phyloP scores from a whole-genome alignment of 2,113 vertebrate species.

The Canis aureus region DNA sequence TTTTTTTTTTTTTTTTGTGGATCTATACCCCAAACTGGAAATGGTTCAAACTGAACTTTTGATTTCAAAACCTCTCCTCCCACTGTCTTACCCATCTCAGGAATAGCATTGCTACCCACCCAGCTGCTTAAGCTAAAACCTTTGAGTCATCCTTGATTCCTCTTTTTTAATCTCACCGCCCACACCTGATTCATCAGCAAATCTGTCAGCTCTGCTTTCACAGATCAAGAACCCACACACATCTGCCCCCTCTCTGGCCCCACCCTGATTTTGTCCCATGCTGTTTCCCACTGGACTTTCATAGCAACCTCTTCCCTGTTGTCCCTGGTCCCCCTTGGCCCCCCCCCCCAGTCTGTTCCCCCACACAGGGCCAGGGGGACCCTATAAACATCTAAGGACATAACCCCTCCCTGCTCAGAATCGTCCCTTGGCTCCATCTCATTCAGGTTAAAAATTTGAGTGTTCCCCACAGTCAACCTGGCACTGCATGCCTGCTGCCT shows the following conservation, averaged over 20 bases:
- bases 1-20: background rate
- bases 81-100: conserved; percentile 28
- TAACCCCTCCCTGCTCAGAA: background rate
- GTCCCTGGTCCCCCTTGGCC: too few relatives aligned
- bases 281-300: background rate
- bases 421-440: background rate
- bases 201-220: conserved; percentile 39
- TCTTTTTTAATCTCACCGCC: conserved; percentile 41
- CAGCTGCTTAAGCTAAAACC: conserved; percentile 9
- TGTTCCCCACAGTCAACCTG: background rate
- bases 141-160: conserved; percentile 68
- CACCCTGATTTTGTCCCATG: too few relatives aligned
- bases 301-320: background rate
- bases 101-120: conserved; percentile 28
- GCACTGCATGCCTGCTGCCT: background rate
- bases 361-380: background rate
- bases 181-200: conserved; percentile 46
- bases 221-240: background rate
- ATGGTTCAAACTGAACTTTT: conserved; percentile 8
- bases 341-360: background rate
- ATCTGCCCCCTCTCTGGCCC: background rate
- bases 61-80: conserved; percentile 42
- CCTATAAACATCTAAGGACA: background rate
- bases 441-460: background rate
- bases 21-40: background rate